Evolutionary conservation across 30 jellyfish, hydroid and myxozoan genomes (phyloP), one percentile per base, ranked within the genome.

Genomic region (Turritopsis rubra): DNA sequence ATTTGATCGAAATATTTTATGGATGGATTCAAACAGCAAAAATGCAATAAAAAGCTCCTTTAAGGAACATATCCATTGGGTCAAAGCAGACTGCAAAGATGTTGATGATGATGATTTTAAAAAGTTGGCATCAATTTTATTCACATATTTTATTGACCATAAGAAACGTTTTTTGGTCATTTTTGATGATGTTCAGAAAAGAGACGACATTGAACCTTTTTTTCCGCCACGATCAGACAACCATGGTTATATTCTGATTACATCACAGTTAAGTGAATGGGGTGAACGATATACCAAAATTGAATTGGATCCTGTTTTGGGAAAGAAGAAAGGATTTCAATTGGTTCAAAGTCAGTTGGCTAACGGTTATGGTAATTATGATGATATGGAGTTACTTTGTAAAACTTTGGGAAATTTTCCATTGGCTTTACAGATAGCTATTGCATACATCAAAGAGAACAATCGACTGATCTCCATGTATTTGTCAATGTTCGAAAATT

Each of bases 341-440:
- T n/a, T 79, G 65, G 52, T 86, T 3, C 54, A 29, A 82, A 65
- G 75, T 18, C 28, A 77, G 66, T 53, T 86, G 17, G 28, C 18
- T 66, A 68, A 68, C 19, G 77, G 28, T 23, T n/a, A 23, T 22
- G 30, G 30, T 68, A 9, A 68, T 68, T 23, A 9, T 17, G 19
- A 68, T n/a, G 88, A 80, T 16, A 85, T 87, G 16, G 68, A 80
- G 21, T 21, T 30, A 53, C 83, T 86, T 29, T 83, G 85, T 19
- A 41, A 54, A 21, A 70, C 29, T 71, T 71, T 86, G 89, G 88
- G 81, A 7, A 66, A 87, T 75, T 86, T 79, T 23, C 95, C 95
- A 1, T 83, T 86, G 0, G 95, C 95, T 21, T 52, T 86, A 54
- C 95, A 86, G 66, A 89, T 79, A 52, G 95, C 95, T 53, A 29